A percentile compares a stretch with the other conserved stretches of the same genome.
phyloP scores from a whole-genome alignment of 2,888 invertebrate species.

The Prostheceraeus crozeri region DNA sequence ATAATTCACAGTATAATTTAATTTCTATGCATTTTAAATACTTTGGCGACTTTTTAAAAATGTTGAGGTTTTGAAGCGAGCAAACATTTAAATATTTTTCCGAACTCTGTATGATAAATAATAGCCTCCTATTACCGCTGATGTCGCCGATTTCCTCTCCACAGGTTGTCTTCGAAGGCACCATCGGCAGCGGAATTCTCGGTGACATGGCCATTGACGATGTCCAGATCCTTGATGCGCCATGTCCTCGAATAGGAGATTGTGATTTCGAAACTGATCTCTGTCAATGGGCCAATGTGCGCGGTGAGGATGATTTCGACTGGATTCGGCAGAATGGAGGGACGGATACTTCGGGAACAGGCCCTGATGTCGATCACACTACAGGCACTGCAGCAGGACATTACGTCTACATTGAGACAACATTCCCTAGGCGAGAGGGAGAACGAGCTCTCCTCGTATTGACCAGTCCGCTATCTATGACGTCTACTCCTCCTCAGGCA shows the following conservation, averaged over 20 bases:
- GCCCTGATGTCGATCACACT: slow-evolving; percentile 39
- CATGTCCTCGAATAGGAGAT: slow-evolving; percentile 42
- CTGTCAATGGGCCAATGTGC: slow-evolving; percentile 40
- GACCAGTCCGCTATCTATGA: too few relatives aligned
- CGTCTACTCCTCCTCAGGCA: too few relatives aligned
- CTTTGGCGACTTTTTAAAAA: too few relatives aligned
- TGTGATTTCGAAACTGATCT: slow-evolving; percentile 36
- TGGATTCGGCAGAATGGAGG: slow-evolving; percentile 56
- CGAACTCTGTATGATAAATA: too few relatives aligned
- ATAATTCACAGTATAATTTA: too few relatives aligned
- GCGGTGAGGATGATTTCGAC: slow-evolving; percentile 44
- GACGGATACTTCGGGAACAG: slow-evolving; percentile 55
- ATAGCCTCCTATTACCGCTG: too few relatives aligned
- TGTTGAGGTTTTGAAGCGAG: too few relatives aligned
- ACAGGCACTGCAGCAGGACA: slow-evolving; percentile 40
- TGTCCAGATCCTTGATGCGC: slow-evolving; percentile 41
- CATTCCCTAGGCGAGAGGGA: slow-evolving; percentile 40
- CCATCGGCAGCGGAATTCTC: slow-evolving; percentile 44
- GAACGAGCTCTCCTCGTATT: slow-evolving; percentile 45
- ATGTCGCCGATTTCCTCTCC: too few relatives aligned
- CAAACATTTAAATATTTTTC: too few relatives aligned
- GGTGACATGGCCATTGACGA: slow-evolving; percentile 55
- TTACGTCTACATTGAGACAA: slow-evolving; percentile 42
- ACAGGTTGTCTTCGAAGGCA: slow-evolving; percentile 47
- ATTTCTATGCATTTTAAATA: too few relatives aligned